phyloP scores from a whole-genome alignment of 2,113 vertebrate genomes.

The Xiphophorus hellerii region DNA sequence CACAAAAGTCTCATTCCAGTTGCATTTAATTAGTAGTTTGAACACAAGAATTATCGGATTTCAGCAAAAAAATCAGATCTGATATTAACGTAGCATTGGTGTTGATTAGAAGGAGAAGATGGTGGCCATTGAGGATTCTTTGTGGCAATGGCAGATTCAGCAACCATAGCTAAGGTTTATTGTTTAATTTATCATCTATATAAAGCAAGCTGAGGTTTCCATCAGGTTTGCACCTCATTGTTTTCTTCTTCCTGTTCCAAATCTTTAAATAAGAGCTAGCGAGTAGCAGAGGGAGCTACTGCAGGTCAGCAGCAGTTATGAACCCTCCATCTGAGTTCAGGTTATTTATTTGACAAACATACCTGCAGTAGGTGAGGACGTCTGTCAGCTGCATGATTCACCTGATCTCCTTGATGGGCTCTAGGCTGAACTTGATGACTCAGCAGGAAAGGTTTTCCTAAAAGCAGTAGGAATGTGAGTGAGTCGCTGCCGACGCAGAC shows the following conservation, averaged over 20 bases:
- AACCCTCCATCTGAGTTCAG: not conserved
- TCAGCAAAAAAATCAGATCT: too few relatives aligned
- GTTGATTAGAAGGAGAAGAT: too few relatives aligned
- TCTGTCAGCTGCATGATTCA: slow-evolving; percentile 12
- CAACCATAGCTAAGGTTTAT: not conserved
- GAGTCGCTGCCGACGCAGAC: not conserved
- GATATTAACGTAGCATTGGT: too few relatives aligned
- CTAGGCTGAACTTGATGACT: not conserved
- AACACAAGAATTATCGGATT: too few relatives aligned
- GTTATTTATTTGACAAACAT: not conserved
- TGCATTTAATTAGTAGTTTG: too few relatives aligned
- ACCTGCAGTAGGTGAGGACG: not conserved
- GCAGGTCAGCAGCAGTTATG: not conserved
- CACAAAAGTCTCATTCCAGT: too few relatives aligned
- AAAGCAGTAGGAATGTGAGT: not conserved
- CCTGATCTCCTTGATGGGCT: not conserved
- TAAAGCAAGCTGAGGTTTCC: not conserved
- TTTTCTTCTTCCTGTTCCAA: not conserved
- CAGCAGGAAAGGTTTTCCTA: slow-evolving; percentile 7
- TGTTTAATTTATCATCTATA: not conserved
- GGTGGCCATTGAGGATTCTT: not conserved
- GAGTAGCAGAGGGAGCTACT: not conserved
- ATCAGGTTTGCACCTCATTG: not conserved
- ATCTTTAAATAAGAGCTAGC: not conserved
- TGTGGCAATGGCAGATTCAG: not conserved